Percentiles rank a stretch among this genome's conserved stretches.
Conservation (phyloP, 2,888 invertebrate genomes). For the Pheosia gnoma region DNA sequence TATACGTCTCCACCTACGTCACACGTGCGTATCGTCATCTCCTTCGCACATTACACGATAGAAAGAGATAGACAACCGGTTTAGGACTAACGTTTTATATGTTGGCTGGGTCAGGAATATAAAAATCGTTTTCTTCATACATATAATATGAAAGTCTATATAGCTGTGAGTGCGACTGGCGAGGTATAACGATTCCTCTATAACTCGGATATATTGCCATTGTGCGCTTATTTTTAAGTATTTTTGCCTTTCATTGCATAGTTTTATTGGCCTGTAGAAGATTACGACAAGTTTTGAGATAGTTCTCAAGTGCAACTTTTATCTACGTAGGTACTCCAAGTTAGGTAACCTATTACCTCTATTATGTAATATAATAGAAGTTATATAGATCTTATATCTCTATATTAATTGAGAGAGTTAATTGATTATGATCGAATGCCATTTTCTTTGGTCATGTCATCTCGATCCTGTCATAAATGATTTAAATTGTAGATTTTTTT, state of each 20-base stretch:
- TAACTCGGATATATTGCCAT: constrained; percentile 73
- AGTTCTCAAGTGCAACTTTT: too few relatives aligned
- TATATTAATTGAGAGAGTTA: too few relatives aligned
- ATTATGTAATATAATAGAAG: too few relatives aligned
- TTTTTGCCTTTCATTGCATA: constrained; percentile 37
- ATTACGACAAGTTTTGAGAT: background rate
- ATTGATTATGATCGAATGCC: too few relatives aligned
- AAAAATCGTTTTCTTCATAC: constrained; percentile 79
- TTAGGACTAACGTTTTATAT: constrained; percentile 84
- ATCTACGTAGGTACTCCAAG: too few relatives aligned
- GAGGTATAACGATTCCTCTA: constrained; percentile 73
- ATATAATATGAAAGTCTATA: constrained; percentile 40
- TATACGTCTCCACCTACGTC: constrained; percentile 67
- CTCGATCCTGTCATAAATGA: too few relatives aligned
- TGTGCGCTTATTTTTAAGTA: constrained; percentile 55
- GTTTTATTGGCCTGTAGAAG: background rate
- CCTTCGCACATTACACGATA: constrained; percentile 50
- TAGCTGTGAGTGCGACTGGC: constrained; percentile 55
- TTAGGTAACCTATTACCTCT: too few relatives aligned
- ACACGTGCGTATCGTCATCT: constrained; percentile 66
- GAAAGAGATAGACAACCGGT: constrained; percentile 62
- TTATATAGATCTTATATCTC: too few relatives aligned
- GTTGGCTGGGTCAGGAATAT: constrained; percentile 84
- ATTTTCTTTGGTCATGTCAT: too few relatives aligned
- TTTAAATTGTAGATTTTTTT: too few relatives aligned